phyloP scores from a whole-genome alignment of 2,888 invertebrate species.

The Danaus chrysippus region DNA sequence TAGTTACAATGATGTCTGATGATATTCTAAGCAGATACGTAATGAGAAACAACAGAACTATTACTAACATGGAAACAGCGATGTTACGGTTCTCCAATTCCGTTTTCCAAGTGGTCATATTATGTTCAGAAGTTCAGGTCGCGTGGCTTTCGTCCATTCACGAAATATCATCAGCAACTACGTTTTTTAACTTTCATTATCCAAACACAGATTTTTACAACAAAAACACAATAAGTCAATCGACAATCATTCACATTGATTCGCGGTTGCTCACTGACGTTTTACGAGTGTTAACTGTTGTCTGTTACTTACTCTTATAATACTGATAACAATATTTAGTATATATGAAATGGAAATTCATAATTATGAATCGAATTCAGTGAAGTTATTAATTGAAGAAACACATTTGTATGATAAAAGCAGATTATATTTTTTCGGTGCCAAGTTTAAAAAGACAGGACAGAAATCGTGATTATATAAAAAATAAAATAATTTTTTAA shows the following conservation, averaged over 20 bases:
- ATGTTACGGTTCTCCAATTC: conserved; percentile 73
- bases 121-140: conserved; percentile 46
- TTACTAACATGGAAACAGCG: conserved; percentile 71
- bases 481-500: no score
- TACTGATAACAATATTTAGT: neutral
- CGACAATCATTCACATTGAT: conserved; percentile 44
- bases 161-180: conserved; percentile 51
- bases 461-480: no score
- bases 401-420: no score
- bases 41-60: conserved; percentile 24
- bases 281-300: conserved; percentile 15
- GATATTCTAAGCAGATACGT: conserved; percentile 12
- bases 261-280: conserved; percentile 39
- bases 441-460: no score
- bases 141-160: conserved; percentile 49
- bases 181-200: conserved; percentile 71
- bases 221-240: conserved; percentile 49
- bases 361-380: no score
- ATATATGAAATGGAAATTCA: no score
- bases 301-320: neutral
- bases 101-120: conserved; percentile 61
- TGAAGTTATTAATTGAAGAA: no score
- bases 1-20: conserved; percentile 13
- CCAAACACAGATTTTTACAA: conserved; percentile 56
- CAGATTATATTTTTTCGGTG: no score